Evolutionary conservation across 2,797 vertebrate species (phyloP).

Genomic region (Triplophysa bombifrons): DNA sequence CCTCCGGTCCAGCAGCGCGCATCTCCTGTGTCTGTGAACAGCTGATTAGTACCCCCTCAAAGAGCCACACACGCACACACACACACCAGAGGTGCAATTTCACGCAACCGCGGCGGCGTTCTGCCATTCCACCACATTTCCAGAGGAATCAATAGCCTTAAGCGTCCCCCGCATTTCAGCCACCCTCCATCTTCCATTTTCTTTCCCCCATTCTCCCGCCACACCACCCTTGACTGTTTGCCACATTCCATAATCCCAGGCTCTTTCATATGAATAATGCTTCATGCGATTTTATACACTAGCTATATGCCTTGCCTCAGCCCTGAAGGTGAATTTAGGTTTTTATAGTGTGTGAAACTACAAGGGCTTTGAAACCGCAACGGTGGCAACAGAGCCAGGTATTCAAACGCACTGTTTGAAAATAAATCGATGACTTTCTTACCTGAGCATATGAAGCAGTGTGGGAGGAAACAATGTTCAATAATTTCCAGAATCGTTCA

Average conservation of each 20-base stretch:
- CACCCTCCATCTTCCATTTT: slow-evolving; percentile 22
- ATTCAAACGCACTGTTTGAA: not conserved
- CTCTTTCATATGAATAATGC: slow-evolving; percentile 58
- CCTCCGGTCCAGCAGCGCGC: slow-evolving; percentile 69
- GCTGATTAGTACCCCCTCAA: slow-evolving; percentile 79
- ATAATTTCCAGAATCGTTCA: not conserved
- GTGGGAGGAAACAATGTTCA: not conserved
- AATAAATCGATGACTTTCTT: not conserved
- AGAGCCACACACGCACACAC: slow-evolving; percentile 68
- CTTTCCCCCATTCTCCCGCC: not conserved
- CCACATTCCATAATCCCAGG: slow-evolving; percentile 40
- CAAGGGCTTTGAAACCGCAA: not conserved
- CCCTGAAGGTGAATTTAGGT: slow-evolving; percentile 1
- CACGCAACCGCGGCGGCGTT: slow-evolving; percentile 66
- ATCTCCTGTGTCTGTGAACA: slow-evolving; percentile 69
- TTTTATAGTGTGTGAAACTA: not conserved
- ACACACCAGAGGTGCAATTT: slow-evolving; percentile 73
- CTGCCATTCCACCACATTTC: slow-evolving; percentile 54
- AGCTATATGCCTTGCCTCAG: slow-evolving; percentile 49
- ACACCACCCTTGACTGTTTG: slow-evolving; percentile 56
- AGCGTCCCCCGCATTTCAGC: not conserved
- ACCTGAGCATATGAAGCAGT: not conserved
- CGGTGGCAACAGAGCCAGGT: not conserved
- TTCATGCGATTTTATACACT: slow-evolving; percentile 59
- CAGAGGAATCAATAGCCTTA: slow-evolving; percentile 43